A percentile compares a stretch with the other conserved stretches of the same genome.
These are phyloP conservation scores for Noctuana brunneofusca DNA, from an alignment of 2,888 invertebrate species.

Conservation along the genomic window DNA sequence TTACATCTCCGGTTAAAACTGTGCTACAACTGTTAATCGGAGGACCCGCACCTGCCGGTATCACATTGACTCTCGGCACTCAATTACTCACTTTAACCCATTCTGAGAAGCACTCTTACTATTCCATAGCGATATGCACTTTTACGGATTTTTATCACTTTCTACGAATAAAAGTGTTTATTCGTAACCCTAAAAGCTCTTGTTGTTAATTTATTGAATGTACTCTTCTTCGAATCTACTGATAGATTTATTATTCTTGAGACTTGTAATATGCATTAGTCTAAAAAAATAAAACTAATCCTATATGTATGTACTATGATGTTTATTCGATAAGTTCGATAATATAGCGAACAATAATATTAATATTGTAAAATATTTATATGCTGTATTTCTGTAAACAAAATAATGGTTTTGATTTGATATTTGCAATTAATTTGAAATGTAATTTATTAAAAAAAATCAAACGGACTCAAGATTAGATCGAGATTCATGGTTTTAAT, in stretches of 20 bases:
- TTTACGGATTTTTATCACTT: slow-evolving; percentile 27
- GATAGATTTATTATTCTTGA: neutral
- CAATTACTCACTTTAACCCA: slow-evolving; percentile 36
- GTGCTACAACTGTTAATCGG: slow-evolving; percentile 56
- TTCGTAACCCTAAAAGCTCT: slow-evolving; percentile 21
- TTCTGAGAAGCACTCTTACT: slow-evolving; percentile 34
- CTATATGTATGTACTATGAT: no score
- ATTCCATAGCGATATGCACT: slow-evolving; percentile 19
- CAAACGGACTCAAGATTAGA: no score
- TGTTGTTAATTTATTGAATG: slow-evolving; percentile 31
- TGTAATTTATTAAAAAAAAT: no score
- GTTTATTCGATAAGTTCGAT: no score
- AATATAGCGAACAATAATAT: no score
- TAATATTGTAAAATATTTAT: no score
- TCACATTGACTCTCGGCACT: slow-evolving; percentile 38
- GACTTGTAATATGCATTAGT: neutral
- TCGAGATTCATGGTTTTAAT: neutral
- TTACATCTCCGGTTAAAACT: slow-evolving; percentile 67
- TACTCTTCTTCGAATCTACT: slow-evolving; percentile 6
- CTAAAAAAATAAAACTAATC: no score
- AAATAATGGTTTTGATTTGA: no score
- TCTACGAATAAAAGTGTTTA: slow-evolving; percentile 26
- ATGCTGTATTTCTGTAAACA: no score
- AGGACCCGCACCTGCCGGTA: slow-evolving; percentile 60
- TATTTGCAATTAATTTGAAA: no score